Conservation (phyloP, 2,888 invertebrate genomes). For the Drosophila mimica region DNA sequence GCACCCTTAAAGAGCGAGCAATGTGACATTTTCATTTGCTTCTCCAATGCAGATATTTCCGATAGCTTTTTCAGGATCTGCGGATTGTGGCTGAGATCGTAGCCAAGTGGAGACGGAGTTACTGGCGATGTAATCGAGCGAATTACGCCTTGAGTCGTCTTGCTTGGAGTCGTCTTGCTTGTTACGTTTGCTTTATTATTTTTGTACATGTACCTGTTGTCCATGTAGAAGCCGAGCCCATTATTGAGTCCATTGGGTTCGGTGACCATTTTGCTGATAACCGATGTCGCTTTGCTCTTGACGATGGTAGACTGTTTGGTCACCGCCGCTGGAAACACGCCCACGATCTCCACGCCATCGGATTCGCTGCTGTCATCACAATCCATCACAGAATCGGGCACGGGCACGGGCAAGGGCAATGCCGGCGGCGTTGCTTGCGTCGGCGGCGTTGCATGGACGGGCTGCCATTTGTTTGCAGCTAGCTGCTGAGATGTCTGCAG, state of each 20-base stretch:
- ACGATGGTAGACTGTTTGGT: slow-evolving; percentile 23
- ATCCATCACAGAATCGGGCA: slow-evolving; percentile 33
- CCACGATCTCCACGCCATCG: slow-evolving; percentile 84
- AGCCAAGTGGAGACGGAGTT: slow-evolving; percentile 12
- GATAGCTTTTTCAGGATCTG: slow-evolving; percentile 54
- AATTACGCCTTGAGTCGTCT: slow-evolving; percentile 29
- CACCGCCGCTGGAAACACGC: slow-evolving; percentile 78
- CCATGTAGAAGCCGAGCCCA: slow-evolving; percentile 40
- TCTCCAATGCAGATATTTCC: slow-evolving; percentile 54
- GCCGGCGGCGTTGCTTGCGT: slow-evolving; percentile 26
- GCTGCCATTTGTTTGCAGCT: slow-evolving; percentile 54
- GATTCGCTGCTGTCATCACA: slow-evolving; percentile 84
- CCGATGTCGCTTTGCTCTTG: slow-evolving; percentile 45
- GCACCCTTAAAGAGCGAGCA: slow-evolving; percentile 38
- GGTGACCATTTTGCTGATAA: slow-evolving; percentile 30
- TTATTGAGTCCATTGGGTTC: slow-evolving; percentile 42
- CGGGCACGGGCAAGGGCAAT: slow-evolving; percentile 21
- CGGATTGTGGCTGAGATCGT: slow-evolving; percentile 48
- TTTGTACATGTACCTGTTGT: slow-evolving; percentile 56
- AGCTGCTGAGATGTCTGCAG: slow-evolving; percentile 83
- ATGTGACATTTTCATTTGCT: slow-evolving; percentile 50
- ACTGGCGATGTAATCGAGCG: slow-evolving; percentile 18
- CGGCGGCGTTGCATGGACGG: neutral
- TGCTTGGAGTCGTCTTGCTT: slow-evolving; percentile 17
- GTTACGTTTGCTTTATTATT: slow-evolving; percentile 35